Base-by-base conservation (phyloP, 1,140 invertebrate genomes). In the Trichonephila clavipes region DNA sequence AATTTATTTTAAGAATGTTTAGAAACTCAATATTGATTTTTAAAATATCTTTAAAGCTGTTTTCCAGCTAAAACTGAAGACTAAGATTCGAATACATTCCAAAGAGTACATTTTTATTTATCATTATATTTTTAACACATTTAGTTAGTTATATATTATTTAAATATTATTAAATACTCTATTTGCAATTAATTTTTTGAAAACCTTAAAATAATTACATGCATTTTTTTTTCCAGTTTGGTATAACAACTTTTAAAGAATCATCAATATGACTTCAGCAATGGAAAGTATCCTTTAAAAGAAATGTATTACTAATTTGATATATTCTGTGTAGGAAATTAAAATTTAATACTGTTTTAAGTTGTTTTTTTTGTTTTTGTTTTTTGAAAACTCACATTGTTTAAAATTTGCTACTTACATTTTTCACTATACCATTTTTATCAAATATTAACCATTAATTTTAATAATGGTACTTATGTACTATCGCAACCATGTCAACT, bases 241-340 rank as follows among this genome's bases (percentile, higher is more conserved):
- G 12, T 34, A n/a, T 12, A 16, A 3, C 0, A 16, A 77, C 18
- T 3, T 87, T n/a, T 77, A 61, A 59, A 87, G 58, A 81, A 34
- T 18, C n/a, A 28, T 64, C 7, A 88, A n/a, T 16, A 91, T 94
- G 95, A 97, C 97, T 91, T 97, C 97, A 95, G 97, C 97, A 95
- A 98, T 98, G 98, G 98, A 98, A 96, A 98, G 97, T 98, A 97
- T 97, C 97, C 97, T 97, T 40, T 40, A 40, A 40, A 40, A 40
- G 2, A 40, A 40, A 40, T 40, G 2, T 40, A 40, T 40, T 40
- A 40, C 4, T 40, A 2, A 40, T 40, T 2, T 40, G 34, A 40
- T 40, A 40, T 40, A 40, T 40, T 40, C 34, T 40, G 34, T 40
- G 34, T 40, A 40, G 4, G 4, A 40, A 40, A 40, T 40, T 40